A percentile compares a stretch with the other conserved stretches of the same genome.
Conservation (phyloP, 2,797 vertebrate genomes). For the Pangasius djambal region DNA sequence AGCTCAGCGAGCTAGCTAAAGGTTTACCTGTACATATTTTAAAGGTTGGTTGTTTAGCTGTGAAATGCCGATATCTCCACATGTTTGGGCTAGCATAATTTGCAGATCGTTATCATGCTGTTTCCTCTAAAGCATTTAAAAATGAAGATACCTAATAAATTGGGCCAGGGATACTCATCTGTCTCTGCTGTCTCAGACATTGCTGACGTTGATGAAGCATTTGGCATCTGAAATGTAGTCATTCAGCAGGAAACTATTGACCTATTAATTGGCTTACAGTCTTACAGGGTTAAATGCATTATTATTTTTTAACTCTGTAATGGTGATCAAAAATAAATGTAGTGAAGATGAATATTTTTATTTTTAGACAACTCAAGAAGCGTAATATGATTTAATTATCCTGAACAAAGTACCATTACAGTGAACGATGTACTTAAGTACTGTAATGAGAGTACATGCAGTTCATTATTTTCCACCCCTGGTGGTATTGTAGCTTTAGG, state of each 20-base stretch:
- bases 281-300: too few relatives aligned
- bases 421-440: neutral
- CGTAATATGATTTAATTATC: neutral
- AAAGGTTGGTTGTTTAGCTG: neutral
- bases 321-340: neutral
- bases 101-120: neutral
- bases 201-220: neutral
- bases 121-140: neutral
- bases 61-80: neutral
- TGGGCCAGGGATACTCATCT: neutral
- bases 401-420: neutral
- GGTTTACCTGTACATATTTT: neutral
- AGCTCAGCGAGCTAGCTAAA: neutral
- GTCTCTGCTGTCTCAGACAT: conserved; percentile 6
- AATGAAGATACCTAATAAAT: neutral
- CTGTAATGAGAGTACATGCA: neutral
- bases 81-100: neutral
- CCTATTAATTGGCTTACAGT: too few relatives aligned
- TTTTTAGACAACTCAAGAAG: neutral
- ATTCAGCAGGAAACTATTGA: neutral
- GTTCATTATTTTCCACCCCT: neutral
- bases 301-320: neutral
- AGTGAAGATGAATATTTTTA: neutral
- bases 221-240: neutral
- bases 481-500: neutral